Percentiles rank a stretch among this genome's conserved stretches.
Evolutionary conservation across 2,113 vertebrate genomes (phyloP).

Genomic region (Patagioenas fasciata): DNA sequence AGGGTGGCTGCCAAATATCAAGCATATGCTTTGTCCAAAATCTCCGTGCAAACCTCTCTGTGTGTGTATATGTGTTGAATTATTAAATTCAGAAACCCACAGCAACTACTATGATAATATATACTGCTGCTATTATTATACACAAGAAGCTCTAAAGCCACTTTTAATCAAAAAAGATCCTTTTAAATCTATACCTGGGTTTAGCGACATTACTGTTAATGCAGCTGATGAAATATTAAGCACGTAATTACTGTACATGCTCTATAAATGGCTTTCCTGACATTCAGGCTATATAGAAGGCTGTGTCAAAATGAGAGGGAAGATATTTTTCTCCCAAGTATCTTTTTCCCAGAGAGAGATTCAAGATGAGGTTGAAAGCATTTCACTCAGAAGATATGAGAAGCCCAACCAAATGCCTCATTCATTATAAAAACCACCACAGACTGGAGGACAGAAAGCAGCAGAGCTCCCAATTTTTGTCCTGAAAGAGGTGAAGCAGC

Average conservation of each 20-base stretch:
- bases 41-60: neutral
- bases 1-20: neutral
- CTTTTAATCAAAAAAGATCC: conserved; percentile 58
- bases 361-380: conserved; percentile 15
- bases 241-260: conserved; percentile 54
- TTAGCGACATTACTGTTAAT: conserved; percentile 48
- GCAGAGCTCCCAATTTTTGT: neutral
- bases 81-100: conserved; percentile 19
- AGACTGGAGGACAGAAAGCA: neutral
- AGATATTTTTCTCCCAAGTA: conserved; percentile 12
- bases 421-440: neutral
- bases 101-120: neutral
- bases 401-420: neutral
- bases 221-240: conserved; percentile 66
- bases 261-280: conserved; percentile 64
- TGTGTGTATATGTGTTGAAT: neutral
- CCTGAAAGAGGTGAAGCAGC: neutral
- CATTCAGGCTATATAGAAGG: neutral
- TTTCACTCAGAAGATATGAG: neutral
- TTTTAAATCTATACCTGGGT: conserved; percentile 57
- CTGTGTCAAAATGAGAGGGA: conserved; percentile 12
- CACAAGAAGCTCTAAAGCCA: conserved; percentile 38
- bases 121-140: conserved; percentile 22
- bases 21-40: neutral
- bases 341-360: neutral